Evolutionary conservation across 2,797 vertebrate genomes (phyloP).

Genomic region (Sebastes trivittatus): DNA sequence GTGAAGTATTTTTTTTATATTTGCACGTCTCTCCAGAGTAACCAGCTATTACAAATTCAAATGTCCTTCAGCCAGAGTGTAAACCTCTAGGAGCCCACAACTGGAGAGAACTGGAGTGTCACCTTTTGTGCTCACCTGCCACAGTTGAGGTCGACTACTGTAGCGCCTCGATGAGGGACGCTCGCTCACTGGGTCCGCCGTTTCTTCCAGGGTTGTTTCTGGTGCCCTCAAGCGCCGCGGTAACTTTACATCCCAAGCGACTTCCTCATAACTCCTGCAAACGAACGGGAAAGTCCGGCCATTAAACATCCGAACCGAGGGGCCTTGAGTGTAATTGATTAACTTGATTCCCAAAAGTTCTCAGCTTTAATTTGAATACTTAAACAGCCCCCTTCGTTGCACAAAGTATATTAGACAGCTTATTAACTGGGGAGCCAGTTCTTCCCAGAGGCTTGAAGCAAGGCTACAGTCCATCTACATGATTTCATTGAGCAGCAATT

Average conservation of each 20-base stretch:
- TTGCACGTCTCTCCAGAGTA: neutral
- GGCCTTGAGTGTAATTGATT: constrained; percentile 27
- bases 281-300: neutral
- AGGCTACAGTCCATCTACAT: constrained; percentile 31
- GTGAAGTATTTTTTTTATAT: neutral
- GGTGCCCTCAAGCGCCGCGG: constrained; percentile 60
- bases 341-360: constrained; percentile 24
- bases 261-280: constrained; percentile 76
- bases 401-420: constrained; percentile 22
- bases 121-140: constrained; percentile 70
- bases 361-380: constrained; percentile 33
- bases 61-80: neutral
- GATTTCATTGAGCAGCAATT: constrained; percentile 50
- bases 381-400: constrained; percentile 15
- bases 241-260: constrained; percentile 77
- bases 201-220: constrained; percentile 67
- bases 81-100: neutral
- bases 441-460: constrained; percentile 25
- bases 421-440: constrained; percentile 31
- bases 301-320: neutral
- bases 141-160: constrained; percentile 66
- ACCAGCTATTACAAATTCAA: neutral
- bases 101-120: neutral
- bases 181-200: constrained; percentile 69
- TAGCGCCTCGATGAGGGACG: constrained; percentile 69